Evolutionary conservation across 2,888 invertebrate genomes (phyloP), one percentile per base, ranked within the genome.

Genomic region (Ectemnius lituratus): DNA sequence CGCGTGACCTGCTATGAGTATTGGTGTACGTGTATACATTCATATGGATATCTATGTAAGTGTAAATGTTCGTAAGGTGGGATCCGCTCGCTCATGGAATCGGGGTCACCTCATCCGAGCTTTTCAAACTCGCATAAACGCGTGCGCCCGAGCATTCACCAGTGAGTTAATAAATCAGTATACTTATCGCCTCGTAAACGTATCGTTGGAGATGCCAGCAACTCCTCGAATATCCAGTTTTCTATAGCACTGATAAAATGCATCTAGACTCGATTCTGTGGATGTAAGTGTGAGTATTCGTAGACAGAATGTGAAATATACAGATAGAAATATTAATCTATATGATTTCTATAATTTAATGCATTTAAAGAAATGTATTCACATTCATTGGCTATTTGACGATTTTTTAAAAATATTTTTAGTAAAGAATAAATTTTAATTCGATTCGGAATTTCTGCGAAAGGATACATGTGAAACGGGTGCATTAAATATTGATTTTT

Each of bases 101-200:
- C 52, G 52, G 52, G 52, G 52, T 52, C 16, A 52, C n/a, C 16
- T 52, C 16, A 52, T 52, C 52, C 52, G 52, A 52, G 52, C 16
- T 52, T 52, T 52, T 52, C 52, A 16, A 14, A 14, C 37, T 37
- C 37, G 37, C 37, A 37, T 37, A 37, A 37, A 37, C 37, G 8
- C 37, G 37, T n/a, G 16, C 6, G 52, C 0, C 52, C 16, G 14
- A 16, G 52, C 52, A 52, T 52, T 14, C 16, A 14, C 5, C 52
- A 14, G 16, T 52, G 1, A 23, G 16, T 52, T 16, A 52, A 16
- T 52, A 52, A 52, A 52, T 16, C n/a, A 52, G 14, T 52, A 14
- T 37, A 37, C 5, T 52, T 52, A 52, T 52, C 52, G 52, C 52
- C 16, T 16, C 14, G 52, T 52, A 52, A 52, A 14, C 52, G n/a